Conservation (phyloP, 2,888 invertebrate genomes). For the Harpagoxenus sublaevis region DNA sequence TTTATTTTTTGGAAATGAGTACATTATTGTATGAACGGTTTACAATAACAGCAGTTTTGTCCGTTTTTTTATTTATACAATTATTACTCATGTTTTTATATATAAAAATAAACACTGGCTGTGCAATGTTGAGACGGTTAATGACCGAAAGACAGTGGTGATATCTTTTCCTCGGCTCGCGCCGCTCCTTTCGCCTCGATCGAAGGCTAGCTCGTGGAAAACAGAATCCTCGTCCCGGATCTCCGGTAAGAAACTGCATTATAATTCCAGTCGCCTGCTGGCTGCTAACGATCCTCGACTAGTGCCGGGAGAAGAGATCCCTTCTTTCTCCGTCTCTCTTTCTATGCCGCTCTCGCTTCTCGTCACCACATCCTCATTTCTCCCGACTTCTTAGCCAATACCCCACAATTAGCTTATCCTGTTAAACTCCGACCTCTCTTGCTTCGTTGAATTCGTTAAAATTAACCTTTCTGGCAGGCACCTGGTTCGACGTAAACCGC, state of each 20-base stretch:
- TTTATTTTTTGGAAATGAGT: constrained; percentile 21
- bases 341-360: constrained; percentile 68
- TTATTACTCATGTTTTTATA: background rate
- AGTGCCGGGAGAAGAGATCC: constrained; percentile 71
- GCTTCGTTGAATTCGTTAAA: constrained; percentile 85
- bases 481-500: constrained; percentile 76
- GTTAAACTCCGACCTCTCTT: constrained; percentile 84
- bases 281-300: constrained; percentile 85
- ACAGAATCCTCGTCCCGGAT: constrained; percentile 74
- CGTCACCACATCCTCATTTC: constrained; percentile 72
- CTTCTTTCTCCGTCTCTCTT: constrained; percentile 65
- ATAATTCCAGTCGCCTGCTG: constrained; percentile 85
- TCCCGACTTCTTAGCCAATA: constrained; percentile 86
- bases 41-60: background rate
- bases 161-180: constrained; percentile 5
- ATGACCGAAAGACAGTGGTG: background rate
- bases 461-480: constrained; percentile 80
- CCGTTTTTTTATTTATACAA: background rate
- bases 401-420: constrained; percentile 86
- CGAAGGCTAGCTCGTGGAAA: constrained; percentile 78
- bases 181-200: constrained; percentile 66
- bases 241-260: constrained; percentile 84
- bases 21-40: background rate
- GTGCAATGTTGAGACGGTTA: background rate
- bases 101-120: background rate